These are phyloP conservation scores for Drosophila pachea DNA, from an alignment of 1,140 invertebrate species.

Conservation along the genomic window DNA sequence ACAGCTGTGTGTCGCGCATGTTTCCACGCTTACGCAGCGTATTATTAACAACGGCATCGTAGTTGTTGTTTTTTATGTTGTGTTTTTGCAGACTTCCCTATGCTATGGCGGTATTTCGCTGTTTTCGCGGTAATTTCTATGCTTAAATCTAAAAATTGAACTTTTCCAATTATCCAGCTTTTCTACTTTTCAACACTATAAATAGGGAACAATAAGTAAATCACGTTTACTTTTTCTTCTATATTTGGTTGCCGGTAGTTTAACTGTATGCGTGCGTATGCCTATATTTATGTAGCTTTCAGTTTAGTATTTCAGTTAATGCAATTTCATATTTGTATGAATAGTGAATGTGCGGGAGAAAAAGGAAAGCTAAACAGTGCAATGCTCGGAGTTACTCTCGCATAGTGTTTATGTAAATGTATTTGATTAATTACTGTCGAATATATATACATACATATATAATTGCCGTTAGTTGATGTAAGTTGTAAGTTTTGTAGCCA, in stretches of 20 bases:
- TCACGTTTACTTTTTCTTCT: slow-evolving; percentile 4
- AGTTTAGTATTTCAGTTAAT: slow-evolving; percentile 14
- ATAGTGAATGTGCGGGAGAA: slow-evolving; percentile 8
- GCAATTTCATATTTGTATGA: slow-evolving; percentile 9
- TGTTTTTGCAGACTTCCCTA: slow-evolving; percentile 9
- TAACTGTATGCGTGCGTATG: neutral
- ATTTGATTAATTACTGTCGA: slow-evolving; percentile 3
- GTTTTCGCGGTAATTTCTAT: slow-evolving; percentile 63
- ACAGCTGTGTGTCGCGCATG: slow-evolving; percentile 72
- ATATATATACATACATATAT: neutral
- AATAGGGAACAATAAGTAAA: slow-evolving; percentile 16
- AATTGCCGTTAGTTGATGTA: slow-evolving; percentile 4
- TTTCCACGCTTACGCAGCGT: slow-evolving; percentile 60
- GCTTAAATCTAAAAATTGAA: neutral
- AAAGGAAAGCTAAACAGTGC: slow-evolving; percentile 37
- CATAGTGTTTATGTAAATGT: neutral
- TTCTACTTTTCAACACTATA: neutral
- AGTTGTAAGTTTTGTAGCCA: slow-evolving; percentile 2
- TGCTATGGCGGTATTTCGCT: slow-evolving; percentile 13
- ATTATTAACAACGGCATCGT: slow-evolving; percentile 52
- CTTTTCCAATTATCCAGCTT: neutral
- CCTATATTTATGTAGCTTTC: neutral
- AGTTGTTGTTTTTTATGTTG: slow-evolving; percentile 25
- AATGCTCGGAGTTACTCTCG: neutral
- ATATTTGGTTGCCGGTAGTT: slow-evolving; percentile 22